Evolutionary conservation across 2,113 vertebrate genomes (phyloP), one percentile per base, ranked within the genome.

Genomic region (Podarcis cretensis): DNA sequence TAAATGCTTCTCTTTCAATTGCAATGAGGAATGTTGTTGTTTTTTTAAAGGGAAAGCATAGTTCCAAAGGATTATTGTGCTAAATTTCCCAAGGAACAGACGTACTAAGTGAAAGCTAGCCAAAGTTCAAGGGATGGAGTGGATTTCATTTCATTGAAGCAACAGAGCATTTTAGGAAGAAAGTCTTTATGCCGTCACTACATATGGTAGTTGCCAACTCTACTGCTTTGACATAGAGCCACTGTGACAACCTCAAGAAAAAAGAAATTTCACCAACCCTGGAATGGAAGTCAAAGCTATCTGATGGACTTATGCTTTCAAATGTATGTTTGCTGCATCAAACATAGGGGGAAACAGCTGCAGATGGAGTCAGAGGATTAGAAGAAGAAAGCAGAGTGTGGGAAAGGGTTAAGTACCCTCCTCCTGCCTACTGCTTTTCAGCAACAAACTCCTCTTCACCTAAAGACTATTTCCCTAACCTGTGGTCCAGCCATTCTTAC

Each of bases 1-100:
- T 54, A 85, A 92, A 94, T 30, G 0, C 48, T 40, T 94, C 89
- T 86, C 48, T 92, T 91, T 88, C 87, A 85, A 92, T 91, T 95
- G 87, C 81, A 89, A 27, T 3, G 84, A 89, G 77, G 89, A 86
- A 66, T 18, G 0, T 59, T 54, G 48, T 48, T 48, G 48, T 87
- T 93, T 92, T 92, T 5, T 90, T 86, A 91, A 83, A 90, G 7
- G 68, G 76, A 90, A 77, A 37, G 92, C 57, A n/a, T 91, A 82
- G 81, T 93, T 91, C 80, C 69, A 83, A 30, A 74, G 16, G 83
- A 73, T 92, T 27, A 1, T 73, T 91, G 87, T 86, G 7, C 71
- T 91, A 71, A 76, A 86, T 74, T 89, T 83, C 1, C 32, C 1
- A 82, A 80, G 2, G 8, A 89, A 66, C 77, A 79, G 87, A 21